Evolutionary conservation across 2,888 invertebrate genomes (phyloP), one percentile per base, ranked within the genome.

Genomic region (Thyatira batis): DNA sequence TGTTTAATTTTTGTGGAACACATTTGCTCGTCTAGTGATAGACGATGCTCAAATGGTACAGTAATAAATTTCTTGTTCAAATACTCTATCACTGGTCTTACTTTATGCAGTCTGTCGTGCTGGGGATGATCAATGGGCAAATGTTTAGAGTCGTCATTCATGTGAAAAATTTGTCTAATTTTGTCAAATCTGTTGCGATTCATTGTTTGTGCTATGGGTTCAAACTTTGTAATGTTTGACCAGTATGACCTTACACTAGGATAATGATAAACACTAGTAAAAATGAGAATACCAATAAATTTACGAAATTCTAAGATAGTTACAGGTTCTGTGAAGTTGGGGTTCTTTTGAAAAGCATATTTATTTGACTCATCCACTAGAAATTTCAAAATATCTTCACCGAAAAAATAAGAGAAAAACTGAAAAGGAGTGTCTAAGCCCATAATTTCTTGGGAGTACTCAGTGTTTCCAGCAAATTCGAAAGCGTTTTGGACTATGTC

Each of bases 401-500:
- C 65, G 62, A 71, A 71, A 63, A 71, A 69, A 55, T 66, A 69
- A 65, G 65, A 69, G 68, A 71, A 71, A 68, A 70, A 69, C 66
- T 72, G 66, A 68, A 65, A 73, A 52, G 71, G 69, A 58, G 61
- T 71, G 56, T 65, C 65, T 60, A 70, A 67, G 60, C 66, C 63
- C 63, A 71, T 58, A 67, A 71, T 69, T 62, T 67, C 62, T 71
- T 68, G 66, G 60, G 67, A 67, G 66, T 63, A 71, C 63, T 61
- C 66, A 61, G 64, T 66, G 50, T 63, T 63, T 67, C 66, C 70
- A 58, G 60, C 59, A 63, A 71, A 69, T 55, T 66, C 58, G 61
- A 69, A 58, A 69, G 63, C 65, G 28, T 67, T 67, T 69, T 69
- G 64, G 64, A 71, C 67, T 58, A 68, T 52, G 56, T 72, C 69